Conservation (phyloP, 2,888 invertebrate species). For the Aphelenchoides bicaudatus region DNA sequence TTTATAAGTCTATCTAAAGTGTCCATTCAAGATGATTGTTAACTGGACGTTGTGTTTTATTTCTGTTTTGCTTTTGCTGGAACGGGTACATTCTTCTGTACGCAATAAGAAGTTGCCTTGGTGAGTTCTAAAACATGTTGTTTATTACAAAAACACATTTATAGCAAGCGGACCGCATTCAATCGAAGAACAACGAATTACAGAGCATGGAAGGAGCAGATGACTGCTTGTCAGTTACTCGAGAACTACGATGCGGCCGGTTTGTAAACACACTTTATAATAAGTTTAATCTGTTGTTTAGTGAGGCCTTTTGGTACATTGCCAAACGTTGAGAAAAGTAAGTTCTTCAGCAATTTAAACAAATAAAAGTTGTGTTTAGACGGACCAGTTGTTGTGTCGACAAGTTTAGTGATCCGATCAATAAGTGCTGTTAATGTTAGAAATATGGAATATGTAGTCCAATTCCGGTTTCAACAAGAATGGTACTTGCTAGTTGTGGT, state of each 20-base stretch:
- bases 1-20: no score
- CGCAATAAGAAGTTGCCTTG: no score
- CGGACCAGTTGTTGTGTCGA: constrained; percentile 54
- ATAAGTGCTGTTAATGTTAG: constrained; percentile 57
- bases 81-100: no score
- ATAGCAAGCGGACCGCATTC: constrained; percentile 57
- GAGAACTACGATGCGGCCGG: constrained; percentile 55
- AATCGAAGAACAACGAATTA: constrained; percentile 58
- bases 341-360: constrained; percentile 18
- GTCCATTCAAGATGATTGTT: no score
- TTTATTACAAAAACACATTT: no score
- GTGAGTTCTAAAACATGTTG: no score
- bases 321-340: constrained; percentile 49
- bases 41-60: no score
- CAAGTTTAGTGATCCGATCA: constrained; percentile 49
- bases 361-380: constrained; percentile 27
- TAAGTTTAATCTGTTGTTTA: no score
- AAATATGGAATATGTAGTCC: constrained; percentile 60
- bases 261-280: no score
- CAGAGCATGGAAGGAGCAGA: constrained; percentile 57
- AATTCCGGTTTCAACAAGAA: constrained; percentile 59
- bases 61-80: no score
- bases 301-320: constrained; percentile 53
- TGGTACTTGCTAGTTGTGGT: no score
- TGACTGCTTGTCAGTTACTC: constrained; percentile 57